A percentile compares a stretch with the other conserved stretches of the same genome.
These are phyloP conservation scores for Sympetrum striolatum DNA, from an alignment of 2,888 invertebrate genomes.

Conservation along the genomic window DNA sequence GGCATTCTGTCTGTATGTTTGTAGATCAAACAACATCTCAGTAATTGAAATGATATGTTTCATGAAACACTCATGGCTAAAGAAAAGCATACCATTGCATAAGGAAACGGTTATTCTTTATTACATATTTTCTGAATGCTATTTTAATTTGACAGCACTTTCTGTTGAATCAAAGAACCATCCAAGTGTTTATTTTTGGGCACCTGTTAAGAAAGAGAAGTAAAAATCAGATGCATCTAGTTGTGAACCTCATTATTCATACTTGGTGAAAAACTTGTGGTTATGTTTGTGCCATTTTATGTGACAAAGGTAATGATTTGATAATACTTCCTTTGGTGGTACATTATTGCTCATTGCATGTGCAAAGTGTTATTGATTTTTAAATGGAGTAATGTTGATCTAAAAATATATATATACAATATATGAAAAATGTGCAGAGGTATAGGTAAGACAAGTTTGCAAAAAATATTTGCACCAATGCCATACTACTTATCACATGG, in stretches of 20 bases:
- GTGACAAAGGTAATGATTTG: constrained; percentile 38
- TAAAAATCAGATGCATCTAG: constrained; percentile 13
- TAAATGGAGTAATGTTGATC: constrained; percentile 33
- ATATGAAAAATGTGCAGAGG: constrained; percentile 26
- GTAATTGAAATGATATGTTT: constrained; percentile 27
- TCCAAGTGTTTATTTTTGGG: constrained; percentile 21
- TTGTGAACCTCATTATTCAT: constrained; percentile 32
- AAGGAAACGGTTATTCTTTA: constrained; percentile 8
- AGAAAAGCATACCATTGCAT: neutral
- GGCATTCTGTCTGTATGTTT: constrained; percentile 13
- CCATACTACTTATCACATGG: constrained; percentile 41
- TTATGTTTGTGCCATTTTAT: constrained; percentile 39
- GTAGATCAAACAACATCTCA: constrained; percentile 6
- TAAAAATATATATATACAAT: constrained; percentile 1
- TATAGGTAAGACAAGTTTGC: constrained; percentile 35
- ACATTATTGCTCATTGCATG: constrained; percentile 36
- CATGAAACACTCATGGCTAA: constrained; percentile 30
- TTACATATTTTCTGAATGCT: constrained; percentile 28
- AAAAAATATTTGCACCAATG: constrained; percentile 28
- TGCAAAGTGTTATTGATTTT: constrained; percentile 38
- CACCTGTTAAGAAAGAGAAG: constrained; percentile 4
- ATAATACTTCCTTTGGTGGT: constrained; percentile 33
- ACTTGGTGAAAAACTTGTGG: constrained; percentile 36
- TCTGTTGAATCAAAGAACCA: neutral
- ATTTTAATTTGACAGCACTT: neutral